These are phyloP conservation scores for Chascanopsetta lugubris DNA, from an alignment of 2,113 vertebrate genomes.

Conservation along the genomic window DNA sequence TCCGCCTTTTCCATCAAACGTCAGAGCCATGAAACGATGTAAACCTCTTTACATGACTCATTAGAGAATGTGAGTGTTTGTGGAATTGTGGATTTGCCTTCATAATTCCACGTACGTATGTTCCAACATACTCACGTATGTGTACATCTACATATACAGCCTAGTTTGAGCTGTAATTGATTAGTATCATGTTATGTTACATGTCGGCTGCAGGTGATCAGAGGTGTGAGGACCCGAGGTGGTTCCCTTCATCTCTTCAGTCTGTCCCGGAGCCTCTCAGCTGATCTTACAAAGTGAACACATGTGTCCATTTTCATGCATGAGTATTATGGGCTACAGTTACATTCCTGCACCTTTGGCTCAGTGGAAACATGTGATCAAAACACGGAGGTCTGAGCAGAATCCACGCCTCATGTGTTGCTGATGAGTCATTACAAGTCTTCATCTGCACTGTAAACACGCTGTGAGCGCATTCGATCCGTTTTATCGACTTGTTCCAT, in stretches of 20 bases:
- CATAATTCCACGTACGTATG: too few species aligned
- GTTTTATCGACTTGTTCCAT: conserved; percentile 30
- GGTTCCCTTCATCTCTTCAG: too few species aligned
- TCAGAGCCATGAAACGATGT: neutral
- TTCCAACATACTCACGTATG: too few species aligned
- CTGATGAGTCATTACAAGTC: conserved; percentile 22
- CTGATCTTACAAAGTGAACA: conserved; percentile 10
- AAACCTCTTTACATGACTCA: too few species aligned
- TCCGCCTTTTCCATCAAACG: too few species aligned
- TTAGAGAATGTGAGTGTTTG: too few species aligned
- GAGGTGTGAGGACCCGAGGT: neutral
- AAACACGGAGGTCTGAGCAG: neutral
- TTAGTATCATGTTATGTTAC: too few species aligned
- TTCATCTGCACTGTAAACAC: conserved; percentile 24
- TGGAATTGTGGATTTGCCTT: too few species aligned
- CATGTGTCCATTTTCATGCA: conserved; percentile 28
- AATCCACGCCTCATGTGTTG: conserved; percentile 3
- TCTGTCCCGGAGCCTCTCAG: neutral
- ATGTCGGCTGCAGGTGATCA: too few species aligned
- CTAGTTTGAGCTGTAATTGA: too few species aligned
- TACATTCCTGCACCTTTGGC: conserved; percentile 37
- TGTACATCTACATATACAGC: too few species aligned
- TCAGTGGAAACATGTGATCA: conserved; percentile 36
- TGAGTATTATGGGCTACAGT: conserved; percentile 33
- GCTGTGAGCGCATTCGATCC: neutral